Evolutionary conservation across 2,888 invertebrate genomes (phyloP).

Genomic region (Caenorhabditis wallacei): DNA sequence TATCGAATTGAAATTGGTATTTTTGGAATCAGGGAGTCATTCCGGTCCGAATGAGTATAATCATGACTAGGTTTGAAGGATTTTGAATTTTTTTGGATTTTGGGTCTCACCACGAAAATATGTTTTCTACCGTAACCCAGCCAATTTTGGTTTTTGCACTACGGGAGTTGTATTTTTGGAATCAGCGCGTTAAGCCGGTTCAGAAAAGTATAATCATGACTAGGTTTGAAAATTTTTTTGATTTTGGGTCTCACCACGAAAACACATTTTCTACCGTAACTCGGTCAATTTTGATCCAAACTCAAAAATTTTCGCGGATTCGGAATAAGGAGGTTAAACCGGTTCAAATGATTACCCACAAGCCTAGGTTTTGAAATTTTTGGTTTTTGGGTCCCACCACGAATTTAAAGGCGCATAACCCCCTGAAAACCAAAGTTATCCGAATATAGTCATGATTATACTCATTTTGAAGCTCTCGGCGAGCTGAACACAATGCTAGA

Average conservation of each 20-base stretch:
- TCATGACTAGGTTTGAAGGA: neutral
- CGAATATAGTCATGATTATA: too few relatives aligned
- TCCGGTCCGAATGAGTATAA: conserved; percentile 5
- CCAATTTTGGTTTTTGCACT: too few relatives aligned
- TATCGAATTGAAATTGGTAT: neutral
- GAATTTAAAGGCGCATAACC: neutral
- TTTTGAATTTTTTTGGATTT: neutral
- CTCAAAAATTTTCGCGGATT: too few relatives aligned
- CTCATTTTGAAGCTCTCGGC: neutral
- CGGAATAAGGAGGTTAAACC: neutral
- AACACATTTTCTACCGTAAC: too few relatives aligned
- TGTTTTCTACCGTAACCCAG: neutral
- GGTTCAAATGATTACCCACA: neutral
- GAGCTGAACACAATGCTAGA: neutral
- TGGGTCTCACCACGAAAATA: neutral
- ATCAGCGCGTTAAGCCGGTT: neutral
- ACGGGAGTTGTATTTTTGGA: neutral
- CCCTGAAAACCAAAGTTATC: too few relatives aligned
- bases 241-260: too few relatives aligned
- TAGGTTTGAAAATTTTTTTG: too few relatives aligned
- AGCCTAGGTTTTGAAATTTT: neutral
- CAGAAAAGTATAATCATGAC: too few relatives aligned
- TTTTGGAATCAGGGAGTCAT: neutral
- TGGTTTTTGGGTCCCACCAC: neutral
- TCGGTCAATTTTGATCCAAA: too few relatives aligned